Evolutionary conservation across 2,797 vertebrate species (phyloP).

Genomic region (Labroides dimidiatus): DNA sequence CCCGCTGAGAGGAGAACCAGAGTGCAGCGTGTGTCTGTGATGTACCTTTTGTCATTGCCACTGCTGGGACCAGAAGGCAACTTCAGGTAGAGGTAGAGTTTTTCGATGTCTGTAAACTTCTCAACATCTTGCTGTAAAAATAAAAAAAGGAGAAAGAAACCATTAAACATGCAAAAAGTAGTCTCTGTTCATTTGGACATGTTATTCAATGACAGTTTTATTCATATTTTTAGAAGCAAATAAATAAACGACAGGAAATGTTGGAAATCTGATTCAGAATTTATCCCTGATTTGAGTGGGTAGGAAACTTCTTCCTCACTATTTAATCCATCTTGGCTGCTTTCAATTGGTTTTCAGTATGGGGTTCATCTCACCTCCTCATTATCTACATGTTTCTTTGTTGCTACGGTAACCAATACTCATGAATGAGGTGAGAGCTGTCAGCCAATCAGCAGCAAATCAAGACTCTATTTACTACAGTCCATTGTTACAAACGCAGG

Average conservation of each 20-base stretch:
- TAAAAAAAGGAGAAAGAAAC: conserved; percentile 23
- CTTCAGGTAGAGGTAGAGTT: conserved; percentile 99
- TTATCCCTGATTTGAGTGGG: neutral
- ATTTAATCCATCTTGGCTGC: conserved; percentile 36
- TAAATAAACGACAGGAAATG: neutral
- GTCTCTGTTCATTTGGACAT: no score
- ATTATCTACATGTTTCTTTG: conserved; percentile 76
- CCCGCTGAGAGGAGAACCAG: conserved; percentile 39
- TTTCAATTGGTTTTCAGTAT: conserved; percentile 69
- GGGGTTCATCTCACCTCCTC: conserved; percentile 67
- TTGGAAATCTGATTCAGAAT: neutral
- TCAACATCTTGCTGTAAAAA: conserved; percentile 98
- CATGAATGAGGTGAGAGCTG: conserved; percentile 73
- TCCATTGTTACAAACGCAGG: conserved; percentile 31
- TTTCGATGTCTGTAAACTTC: conserved; percentile 99
- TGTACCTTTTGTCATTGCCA: conserved; percentile 97
- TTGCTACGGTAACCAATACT: conserved; percentile 80
- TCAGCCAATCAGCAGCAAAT: conserved; percentile 73
- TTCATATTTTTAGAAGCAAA: no score
- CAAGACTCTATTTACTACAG: conserved; percentile 65
- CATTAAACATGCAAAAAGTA: no score
- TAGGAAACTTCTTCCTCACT: conserved; percentile 40
- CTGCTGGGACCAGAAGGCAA: conserved; percentile 99
- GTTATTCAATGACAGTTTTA: no score
- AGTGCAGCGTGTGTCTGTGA: conserved; percentile 38